phyloP scores from a whole-genome alignment of 2,113 vertebrate genomes.

The Varanus komodoensis region DNA sequence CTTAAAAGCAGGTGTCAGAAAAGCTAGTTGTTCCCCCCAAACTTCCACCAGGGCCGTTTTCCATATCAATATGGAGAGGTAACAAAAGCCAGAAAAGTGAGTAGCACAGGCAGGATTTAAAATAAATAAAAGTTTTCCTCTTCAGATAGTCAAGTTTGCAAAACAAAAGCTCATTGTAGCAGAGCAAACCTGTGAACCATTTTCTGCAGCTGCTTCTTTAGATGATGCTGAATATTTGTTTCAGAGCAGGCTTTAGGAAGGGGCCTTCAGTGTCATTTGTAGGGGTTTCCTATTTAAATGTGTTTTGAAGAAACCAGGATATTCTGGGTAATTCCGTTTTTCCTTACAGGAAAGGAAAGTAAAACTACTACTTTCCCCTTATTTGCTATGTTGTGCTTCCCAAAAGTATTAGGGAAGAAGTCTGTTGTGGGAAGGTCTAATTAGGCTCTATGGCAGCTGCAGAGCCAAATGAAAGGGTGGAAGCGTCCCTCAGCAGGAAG shows the following conservation, averaged over 20 bases:
- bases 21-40: constrained; percentile 18
- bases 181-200: constrained; percentile 25
- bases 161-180: neutral
- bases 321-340: neutral
- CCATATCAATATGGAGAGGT: constrained; percentile 19
- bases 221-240: neutral
- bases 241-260: neutral
- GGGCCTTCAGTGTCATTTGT: neutral
- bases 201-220: neutral
- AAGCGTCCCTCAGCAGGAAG: neutral
- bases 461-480: neutral
- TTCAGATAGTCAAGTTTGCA: neutral
- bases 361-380: neutral
- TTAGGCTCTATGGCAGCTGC: neutral
- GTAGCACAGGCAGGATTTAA: neutral
- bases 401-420: neutral
- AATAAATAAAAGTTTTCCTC: constrained; percentile 7
- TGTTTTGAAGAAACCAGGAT: neutral
- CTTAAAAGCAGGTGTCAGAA: neutral
- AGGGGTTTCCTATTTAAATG: constrained; percentile 11
- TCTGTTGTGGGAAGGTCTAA: neutral
- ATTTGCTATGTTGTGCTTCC: neutral
- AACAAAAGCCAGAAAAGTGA: constrained; percentile 27
- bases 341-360: neutral
- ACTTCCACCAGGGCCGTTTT: neutral